Evolutionary conservation across 2,888 invertebrate species (phyloP).

Genomic region (Sphaerophoria rueppellii): DNA sequence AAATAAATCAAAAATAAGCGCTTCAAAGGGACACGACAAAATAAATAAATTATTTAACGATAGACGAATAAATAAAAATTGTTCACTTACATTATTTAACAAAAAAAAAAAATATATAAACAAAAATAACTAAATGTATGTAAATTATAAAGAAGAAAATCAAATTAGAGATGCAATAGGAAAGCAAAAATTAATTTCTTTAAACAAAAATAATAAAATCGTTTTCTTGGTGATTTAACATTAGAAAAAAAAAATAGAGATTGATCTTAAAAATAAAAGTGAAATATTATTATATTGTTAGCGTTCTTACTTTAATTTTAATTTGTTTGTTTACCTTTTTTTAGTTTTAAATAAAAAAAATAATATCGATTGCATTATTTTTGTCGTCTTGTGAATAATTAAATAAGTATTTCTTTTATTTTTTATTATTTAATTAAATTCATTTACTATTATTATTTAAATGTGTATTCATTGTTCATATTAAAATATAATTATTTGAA

Average conservation of each 20-base stretch:
- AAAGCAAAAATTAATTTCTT: slow-evolving; percentile 8
- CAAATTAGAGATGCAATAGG: background rate
- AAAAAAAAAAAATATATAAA: background rate
- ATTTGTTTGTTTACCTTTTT: slow-evolving; percentile 54
- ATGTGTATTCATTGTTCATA: slow-evolving; percentile 61
- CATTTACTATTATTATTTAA: slow-evolving; percentile 33
- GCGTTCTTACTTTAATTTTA: slow-evolving; percentile 51
- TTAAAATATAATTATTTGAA: slow-evolving; percentile 30
- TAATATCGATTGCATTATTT: slow-evolving; percentile 13
- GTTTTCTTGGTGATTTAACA: slow-evolving; percentile 48
- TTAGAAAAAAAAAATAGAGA: slow-evolving; percentile 24
- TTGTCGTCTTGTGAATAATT: slow-evolving; percentile 61
- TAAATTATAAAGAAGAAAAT: slow-evolving; percentile 8
- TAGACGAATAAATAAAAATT: background rate
- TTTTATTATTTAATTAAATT: slow-evolving; percentile 2
- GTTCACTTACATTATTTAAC: slow-evolving; percentile 13
- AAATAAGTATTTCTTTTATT: slow-evolving; percentile 45
- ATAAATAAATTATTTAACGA: background rate
- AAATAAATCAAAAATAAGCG: slow-evolving; percentile 11
- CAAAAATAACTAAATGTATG: slow-evolving; percentile 4
- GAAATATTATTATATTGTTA: slow-evolving; percentile 39
- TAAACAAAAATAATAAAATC: slow-evolving; percentile 11
- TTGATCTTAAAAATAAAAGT: background rate
- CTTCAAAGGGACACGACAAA: slow-evolving; percentile 9
- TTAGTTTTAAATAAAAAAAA: slow-evolving; percentile 48